A percentile compares a stretch with the other conserved stretches of the same genome.
Conservation (phyloP, 1,140 invertebrate species). For the Polypedilum vanderplanki region DNA sequence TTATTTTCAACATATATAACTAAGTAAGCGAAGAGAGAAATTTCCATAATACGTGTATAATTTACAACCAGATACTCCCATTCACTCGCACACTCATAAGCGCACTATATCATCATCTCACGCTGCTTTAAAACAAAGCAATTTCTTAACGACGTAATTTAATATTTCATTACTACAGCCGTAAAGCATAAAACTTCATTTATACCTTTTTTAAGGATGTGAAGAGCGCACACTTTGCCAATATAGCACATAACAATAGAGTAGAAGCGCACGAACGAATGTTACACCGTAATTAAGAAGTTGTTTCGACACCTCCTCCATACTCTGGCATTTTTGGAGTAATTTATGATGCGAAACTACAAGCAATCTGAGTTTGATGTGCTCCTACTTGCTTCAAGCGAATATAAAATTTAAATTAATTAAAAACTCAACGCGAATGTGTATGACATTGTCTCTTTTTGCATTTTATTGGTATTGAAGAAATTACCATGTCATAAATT, state of each 20-base stretch:
- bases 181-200: too few relatives aligned
- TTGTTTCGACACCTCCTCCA: background rate
- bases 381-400: background rate
- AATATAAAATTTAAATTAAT: background rate
- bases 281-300: background rate
- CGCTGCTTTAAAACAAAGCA: background rate
- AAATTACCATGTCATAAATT: conserved; percentile 25
- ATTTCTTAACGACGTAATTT: conserved; percentile 20
- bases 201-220: too few relatives aligned
- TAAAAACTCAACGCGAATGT: background rate
- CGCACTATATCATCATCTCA: too few relatives aligned
- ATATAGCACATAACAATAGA: background rate
- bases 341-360: conserved; percentile 13
- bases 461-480: background rate
- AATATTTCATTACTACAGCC: background rate
- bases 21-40: too few relatives aligned
- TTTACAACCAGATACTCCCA: too few relatives aligned
- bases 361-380: background rate
- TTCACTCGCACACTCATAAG: too few relatives aligned
- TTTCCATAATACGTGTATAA: too few relatives aligned
- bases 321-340: background rate
- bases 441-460: background rate
- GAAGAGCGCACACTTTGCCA: too few relatives aligned
- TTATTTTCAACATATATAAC: too few relatives aligned
- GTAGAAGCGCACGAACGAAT: background rate